Conservation (phyloP, 2,797 vertebrate species). For the Manis crassicaudata region DNA sequence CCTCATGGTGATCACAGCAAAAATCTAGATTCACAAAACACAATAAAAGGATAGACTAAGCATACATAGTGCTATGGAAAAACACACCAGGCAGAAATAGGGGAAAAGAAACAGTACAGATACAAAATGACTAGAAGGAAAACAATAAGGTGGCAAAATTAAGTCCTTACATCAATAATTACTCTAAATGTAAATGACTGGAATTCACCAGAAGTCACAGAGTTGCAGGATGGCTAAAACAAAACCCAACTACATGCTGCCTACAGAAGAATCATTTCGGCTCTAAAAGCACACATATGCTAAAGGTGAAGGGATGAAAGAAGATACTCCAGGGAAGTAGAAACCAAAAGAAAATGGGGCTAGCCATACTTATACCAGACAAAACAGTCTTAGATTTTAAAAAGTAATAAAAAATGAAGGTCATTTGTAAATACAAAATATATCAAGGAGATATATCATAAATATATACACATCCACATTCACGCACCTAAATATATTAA, state of each 20-base stretch:
- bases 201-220: background rate
- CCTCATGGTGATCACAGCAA: background rate
- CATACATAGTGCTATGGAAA: background rate
- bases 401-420: background rate
- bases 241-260: background rate
- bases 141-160: background rate
- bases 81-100: background rate
- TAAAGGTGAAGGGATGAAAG: background rate
- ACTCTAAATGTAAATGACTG: background rate
- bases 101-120: background rate
- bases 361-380: too few species aligned
- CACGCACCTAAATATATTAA: background rate
- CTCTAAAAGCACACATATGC: background rate
- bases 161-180: background rate
- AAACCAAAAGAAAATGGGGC: too few species aligned
- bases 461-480: background rate
- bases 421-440: too few species aligned
- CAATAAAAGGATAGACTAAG: background rate
- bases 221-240: background rate
- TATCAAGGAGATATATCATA: background rate
- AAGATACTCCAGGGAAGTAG: background rate
- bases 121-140: background rate
- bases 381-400: background rate
- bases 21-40: background rate
- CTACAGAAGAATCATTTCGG: background rate